Base-by-base conservation (phyloP, 1,140 invertebrate genomes). In the Aphelenchoides fujianensis region DNA sequence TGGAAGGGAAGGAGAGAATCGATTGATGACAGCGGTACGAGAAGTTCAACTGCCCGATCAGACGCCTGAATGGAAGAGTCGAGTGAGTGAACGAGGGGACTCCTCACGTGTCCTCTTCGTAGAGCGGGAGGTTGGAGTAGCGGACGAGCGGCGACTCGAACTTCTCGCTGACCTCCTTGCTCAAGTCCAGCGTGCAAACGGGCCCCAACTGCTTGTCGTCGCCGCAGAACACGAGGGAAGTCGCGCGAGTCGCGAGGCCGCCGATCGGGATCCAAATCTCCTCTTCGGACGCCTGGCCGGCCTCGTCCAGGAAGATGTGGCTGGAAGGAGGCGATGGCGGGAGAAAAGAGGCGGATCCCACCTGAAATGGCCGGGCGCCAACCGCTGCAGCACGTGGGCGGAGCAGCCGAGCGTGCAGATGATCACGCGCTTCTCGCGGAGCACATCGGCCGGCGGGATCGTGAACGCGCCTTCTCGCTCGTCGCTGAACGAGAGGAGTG, bases 221-320 rank as follows among this genome's bases (percentile, higher is more conserved):
- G 16, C 63, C 63, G 53, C 63, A 66, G 12, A 66, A 37, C 28
- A 66, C 63, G n/a, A 66, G 36, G 53, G 63, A 66, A 1, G 63
- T 66, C 16, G 3, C 1, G 9, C 53, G 37, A 55, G 16, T 37
- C 12, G 63, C 32, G 12, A 66, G 34, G 12, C 63, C 63, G n/a
- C 63, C 63, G 16, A 66, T 1, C 53, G 63, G 63, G 3, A 66
- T 66, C 63, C 63, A 66, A 66, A 66, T 30, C 31, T 66, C 63
- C 36, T 34, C 19, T 35, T 66, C 63, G 9, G 63, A 32, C n/a
- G 63, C 63, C 32, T 66, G 63, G n/a, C 63, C 63, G n/a, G 63
- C 63, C 36, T 66, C 63, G 31, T 66, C 63, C 2, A 66, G n/a
- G 63, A 66, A 12, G 16, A 66, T 66, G 63, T 66, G 36, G 23